Evolutionary conservation across 2,888 invertebrate genomes (phyloP).

Genomic region (Platerodrilus igneus): DNA sequence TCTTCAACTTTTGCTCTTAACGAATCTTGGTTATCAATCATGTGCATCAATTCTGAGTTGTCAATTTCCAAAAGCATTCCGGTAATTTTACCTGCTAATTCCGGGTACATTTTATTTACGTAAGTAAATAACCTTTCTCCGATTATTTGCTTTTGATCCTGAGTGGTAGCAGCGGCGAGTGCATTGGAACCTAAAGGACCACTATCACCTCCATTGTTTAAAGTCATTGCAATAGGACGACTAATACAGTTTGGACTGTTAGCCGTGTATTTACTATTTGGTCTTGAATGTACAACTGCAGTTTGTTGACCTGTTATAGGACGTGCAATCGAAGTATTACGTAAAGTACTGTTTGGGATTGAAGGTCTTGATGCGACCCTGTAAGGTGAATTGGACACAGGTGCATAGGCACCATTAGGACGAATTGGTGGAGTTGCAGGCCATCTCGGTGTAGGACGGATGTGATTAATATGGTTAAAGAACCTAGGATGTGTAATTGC

Average conservation of each 20-base stretch:
- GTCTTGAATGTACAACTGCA: slow-evolving; percentile 62
- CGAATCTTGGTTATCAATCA: slow-evolving; percentile 93
- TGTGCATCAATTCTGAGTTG: slow-evolving; percentile 92
- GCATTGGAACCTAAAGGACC: slow-evolving; percentile 90
- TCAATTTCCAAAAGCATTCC: slow-evolving; percentile 93
- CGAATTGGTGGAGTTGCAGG: slow-evolving; percentile 71
- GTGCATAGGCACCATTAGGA: slow-evolving; percentile 56
- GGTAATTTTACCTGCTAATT: slow-evolving; percentile 94
- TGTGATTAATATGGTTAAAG: slow-evolving; percentile 83
- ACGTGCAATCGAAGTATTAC: slow-evolving; percentile 65
- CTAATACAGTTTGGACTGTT: slow-evolving; percentile 57
- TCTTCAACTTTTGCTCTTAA: slow-evolving; percentile 96
- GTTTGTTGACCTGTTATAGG: slow-evolving; percentile 82
- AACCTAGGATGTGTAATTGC: slow-evolving; percentile 86
- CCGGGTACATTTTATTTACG: slow-evolving; percentile 89
- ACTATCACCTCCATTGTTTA: slow-evolving; percentile 43
- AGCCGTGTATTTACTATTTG: slow-evolving; percentile 82
- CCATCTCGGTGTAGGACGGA: slow-evolving; percentile 87
- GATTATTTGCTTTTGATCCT: slow-evolving; percentile 98
- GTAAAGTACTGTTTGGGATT: slow-evolving; percentile 62
- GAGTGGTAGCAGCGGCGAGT: slow-evolving; percentile 86
- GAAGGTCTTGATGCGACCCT: slow-evolving; percentile 39
- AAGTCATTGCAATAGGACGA: slow-evolving; percentile 34
- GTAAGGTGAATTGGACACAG: slow-evolving; percentile 47
- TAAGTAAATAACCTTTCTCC: slow-evolving; percentile 96